Conservation (phyloP, 2,888 invertebrate species). For the Lasioglossum calceatum region DNA sequence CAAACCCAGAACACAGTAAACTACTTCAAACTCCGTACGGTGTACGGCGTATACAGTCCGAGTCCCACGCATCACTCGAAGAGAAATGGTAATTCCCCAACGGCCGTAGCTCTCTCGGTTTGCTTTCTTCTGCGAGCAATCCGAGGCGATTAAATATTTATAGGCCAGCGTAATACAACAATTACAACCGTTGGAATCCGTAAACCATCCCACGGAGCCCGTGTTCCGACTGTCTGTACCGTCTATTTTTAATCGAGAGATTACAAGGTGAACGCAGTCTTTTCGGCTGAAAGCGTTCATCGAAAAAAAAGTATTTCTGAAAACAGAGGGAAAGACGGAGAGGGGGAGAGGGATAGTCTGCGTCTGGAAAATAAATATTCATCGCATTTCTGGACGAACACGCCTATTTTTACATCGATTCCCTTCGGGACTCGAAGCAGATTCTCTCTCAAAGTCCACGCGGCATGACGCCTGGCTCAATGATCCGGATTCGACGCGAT, state of each 20-base stretch:
- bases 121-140: not conserved
- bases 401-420: slow-evolving; percentile 45
- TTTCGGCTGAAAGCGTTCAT: not conserved
- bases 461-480: not conserved
- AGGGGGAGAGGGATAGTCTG: not conserved
- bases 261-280: not conserved
- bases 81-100: not conserved
- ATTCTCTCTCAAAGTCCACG: not conserved
- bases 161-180: slow-evolving; percentile 2
- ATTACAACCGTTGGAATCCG: not conserved
- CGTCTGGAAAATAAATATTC: slow-evolving; percentile 35
- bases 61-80: not conserved
- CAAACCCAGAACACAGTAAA: not conserved
- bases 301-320: not conserved
- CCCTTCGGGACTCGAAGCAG: slow-evolving; percentile 18
- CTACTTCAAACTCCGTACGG: not conserved
- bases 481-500: not conserved
- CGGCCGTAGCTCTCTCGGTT: not conserved
- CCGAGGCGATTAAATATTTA: not conserved
- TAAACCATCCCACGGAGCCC: not conserved
- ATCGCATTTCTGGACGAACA: not conserved
- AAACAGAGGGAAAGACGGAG: not conserved
- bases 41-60: not conserved
- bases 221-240: not conserved
- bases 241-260: not conserved